phyloP scores from a whole-genome alignment of 2,797 vertebrate genomes.

The Oreochromis grahami region DNA sequence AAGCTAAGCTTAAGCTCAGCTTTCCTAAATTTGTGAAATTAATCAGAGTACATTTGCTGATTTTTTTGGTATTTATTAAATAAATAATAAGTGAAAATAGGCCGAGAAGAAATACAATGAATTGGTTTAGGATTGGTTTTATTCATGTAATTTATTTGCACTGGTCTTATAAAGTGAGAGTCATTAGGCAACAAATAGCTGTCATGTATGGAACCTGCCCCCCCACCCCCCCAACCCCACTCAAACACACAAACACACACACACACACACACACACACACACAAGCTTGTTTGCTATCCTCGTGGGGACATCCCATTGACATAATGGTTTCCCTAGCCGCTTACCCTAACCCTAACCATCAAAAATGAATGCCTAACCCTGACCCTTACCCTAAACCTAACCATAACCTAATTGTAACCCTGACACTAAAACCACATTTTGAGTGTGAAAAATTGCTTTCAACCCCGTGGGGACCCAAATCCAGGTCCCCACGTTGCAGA shows the following conservation, averaged over 20 bases:
- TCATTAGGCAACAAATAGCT: background rate
- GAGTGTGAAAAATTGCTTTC: too few species aligned
- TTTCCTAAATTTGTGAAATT: background rate
- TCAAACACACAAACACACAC: background rate
- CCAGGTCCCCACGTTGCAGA: too few species aligned
- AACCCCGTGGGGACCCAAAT: too few species aligned
- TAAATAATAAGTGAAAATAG: background rate
- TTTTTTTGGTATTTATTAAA: background rate
- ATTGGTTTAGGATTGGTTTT: background rate
- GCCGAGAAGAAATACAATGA: background rate
- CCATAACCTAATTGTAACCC: too few species aligned
- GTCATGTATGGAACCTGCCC: background rate
- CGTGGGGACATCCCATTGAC: background rate
- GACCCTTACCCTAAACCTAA: background rate
- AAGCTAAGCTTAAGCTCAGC: background rate
- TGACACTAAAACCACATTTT: too few species aligned
- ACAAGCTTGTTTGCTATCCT: background rate
- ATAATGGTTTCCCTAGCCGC: background rate
- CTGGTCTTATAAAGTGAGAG: background rate
- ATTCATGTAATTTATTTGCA: background rate
- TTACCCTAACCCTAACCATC: background rate
- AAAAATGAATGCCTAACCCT: rapidly evolving
- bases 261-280: background rate
- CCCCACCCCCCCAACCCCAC: background rate
- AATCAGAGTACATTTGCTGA: background rate